A percentile compares a stretch with the other conserved stretches of the same genome.
Conservation (phyloP, 2,888 invertebrate genomes). For the Macroteleia sp. region DNA sequence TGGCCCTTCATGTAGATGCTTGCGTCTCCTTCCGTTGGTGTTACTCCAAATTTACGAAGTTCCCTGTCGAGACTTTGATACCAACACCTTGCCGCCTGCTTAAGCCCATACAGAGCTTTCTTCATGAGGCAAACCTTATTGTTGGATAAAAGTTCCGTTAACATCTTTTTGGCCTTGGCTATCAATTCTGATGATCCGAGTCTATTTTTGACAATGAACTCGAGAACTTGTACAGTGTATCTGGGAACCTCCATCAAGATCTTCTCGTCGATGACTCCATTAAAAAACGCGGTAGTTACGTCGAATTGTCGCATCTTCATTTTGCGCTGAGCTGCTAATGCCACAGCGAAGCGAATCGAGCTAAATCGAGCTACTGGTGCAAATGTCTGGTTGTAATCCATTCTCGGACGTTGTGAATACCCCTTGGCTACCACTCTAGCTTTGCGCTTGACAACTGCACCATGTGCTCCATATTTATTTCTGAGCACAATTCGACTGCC, state of each 20-base stretch:
- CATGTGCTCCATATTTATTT: not conserved
- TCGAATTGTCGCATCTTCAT: not conserved
- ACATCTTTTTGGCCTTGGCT: not conserved
- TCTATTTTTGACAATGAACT: not conserved
- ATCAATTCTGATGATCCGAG: not conserved
- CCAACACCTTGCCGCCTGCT: constrained; percentile 25
- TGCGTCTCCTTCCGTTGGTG: not conserved
- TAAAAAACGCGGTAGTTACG: not conserved
- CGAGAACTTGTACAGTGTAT: not conserved
- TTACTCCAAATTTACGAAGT: not conserved
- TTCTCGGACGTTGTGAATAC: not conserved
- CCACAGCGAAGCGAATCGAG: not conserved
- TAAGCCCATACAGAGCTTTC: constrained; percentile 9
- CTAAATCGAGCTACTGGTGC: not conserved
- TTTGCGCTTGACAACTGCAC: not conserved
- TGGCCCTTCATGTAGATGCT: not conserved
- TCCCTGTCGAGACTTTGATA: not conserved
- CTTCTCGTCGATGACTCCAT: not conserved
- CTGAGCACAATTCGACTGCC: not conserved
- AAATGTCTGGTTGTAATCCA: not conserved
- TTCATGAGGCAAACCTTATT: not conserved
- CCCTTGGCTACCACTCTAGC: not conserved
- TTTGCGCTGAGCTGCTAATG: not conserved
- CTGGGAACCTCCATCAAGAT: not conserved
- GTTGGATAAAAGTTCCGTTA: not conserved